Conservation (phyloP, 2,797 vertebrate genomes). For the Sebastes flavidus region DNA sequence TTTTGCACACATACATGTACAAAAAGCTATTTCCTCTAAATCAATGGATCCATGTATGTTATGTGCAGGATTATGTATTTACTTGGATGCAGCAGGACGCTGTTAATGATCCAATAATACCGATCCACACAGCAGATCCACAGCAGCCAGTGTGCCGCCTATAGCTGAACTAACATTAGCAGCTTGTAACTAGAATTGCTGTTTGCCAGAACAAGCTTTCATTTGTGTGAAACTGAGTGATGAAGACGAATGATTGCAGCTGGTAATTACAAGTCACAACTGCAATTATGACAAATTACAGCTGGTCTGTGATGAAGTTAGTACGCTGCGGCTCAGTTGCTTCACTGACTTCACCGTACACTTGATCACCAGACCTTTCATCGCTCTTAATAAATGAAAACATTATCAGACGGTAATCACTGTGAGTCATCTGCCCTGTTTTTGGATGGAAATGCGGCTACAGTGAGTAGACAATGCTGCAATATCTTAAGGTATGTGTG, state of each 20-base stretch:
- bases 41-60: conserved; percentile 42
- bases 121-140: conserved; percentile 38
- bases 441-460: conserved; percentile 46
- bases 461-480: conserved; percentile 54
- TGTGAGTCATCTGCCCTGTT: conserved; percentile 40
- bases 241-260: conserved; percentile 43
- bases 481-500: conserved; percentile 70
- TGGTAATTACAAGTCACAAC: conserved; percentile 51
- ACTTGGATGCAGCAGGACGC: conserved; percentile 33
- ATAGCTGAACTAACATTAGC: conserved; percentile 34
- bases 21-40: neutral
- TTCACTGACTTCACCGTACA: conserved; percentile 21
- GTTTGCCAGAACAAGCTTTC: conserved; percentile 45
- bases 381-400: conserved; percentile 60
- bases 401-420: conserved; percentile 49
- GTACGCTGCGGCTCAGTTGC: neutral
- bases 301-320: conserved; percentile 31
- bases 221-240: conserved; percentile 52
- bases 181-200: conserved; percentile 22
- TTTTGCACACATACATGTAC: conserved; percentile 10
- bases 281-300: conserved; percentile 54
- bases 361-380: conserved; percentile 55
- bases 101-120: conserved; percentile 38
- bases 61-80: conserved; percentile 42
- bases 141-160: conserved; percentile 5